Evolutionary conservation across 2,888 invertebrate genomes (phyloP).

Genomic region (Phortica magna): DNA sequence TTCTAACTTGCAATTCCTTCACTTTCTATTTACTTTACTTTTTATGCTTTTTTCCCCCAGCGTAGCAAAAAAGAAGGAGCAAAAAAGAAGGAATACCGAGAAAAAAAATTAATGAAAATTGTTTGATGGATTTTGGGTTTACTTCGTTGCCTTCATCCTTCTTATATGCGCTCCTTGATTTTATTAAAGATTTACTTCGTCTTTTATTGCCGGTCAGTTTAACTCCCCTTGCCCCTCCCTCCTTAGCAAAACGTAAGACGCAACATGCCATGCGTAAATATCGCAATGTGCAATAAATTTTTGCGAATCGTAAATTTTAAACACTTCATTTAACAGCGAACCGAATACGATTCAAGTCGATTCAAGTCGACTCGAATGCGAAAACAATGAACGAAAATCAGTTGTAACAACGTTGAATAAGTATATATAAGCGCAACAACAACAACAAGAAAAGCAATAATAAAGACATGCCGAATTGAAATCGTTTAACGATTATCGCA

Average conservation of each 20-base stretch:
- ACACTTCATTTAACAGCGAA: constrained; percentile 61
- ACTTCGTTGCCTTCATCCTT: constrained; percentile 31
- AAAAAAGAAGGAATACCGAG: background rate
- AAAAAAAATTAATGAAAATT: constrained; percentile 23
- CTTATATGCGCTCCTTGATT: background rate
- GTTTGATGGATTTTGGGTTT: constrained; percentile 18
- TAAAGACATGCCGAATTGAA: constrained; percentile 33
- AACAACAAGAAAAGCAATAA: constrained; percentile 25
- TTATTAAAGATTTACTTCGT: background rate
- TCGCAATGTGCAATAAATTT: constrained; percentile 58
- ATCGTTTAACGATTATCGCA: constrained; percentile 54
- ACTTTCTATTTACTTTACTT: constrained; percentile 7
- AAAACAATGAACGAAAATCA: constrained; percentile 32
- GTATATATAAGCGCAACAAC: constrained; percentile 30
- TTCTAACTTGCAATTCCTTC: background rate
- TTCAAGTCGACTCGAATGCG: background rate
- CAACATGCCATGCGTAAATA: constrained; percentile 41
- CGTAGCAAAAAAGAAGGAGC: background rate
- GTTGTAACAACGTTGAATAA: constrained; percentile 3
- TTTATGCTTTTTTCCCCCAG: background rate
- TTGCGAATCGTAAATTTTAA: constrained; percentile 62
- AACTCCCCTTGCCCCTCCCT: background rate
- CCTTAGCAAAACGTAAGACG: background rate
- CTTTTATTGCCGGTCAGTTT: background rate
- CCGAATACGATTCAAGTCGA: background rate